phyloP scores from a whole-genome alignment of 2,888 invertebrate genomes.

The Eristalis tenax region DNA sequence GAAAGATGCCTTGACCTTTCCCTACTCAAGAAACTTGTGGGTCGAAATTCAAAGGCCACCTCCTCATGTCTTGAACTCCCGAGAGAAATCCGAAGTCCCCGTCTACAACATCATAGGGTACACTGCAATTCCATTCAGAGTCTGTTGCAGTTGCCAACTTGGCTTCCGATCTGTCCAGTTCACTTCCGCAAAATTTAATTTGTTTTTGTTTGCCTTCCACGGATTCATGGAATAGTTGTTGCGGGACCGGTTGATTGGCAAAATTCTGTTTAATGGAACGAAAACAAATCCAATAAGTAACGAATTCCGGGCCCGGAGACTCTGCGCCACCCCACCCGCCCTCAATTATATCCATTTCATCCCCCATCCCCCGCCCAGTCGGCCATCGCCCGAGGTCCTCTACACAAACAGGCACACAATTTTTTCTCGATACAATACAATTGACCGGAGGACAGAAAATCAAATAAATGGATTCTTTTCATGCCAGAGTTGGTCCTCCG shows the following conservation, averaged over 20 bases:
- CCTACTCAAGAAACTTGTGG: too few relatives aligned
- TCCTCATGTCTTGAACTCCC: too few relatives aligned
- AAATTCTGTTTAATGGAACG: slow-evolving; percentile 42
- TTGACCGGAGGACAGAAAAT: slow-evolving; percentile 6
- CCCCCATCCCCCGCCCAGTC: neutral
- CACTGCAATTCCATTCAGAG: neutral
- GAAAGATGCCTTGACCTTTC: too few relatives aligned
- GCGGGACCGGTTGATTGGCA: slow-evolving; percentile 28
- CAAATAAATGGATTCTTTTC: slow-evolving; percentile 1
- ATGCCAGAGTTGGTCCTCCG: neutral
- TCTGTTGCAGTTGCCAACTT: neutral
- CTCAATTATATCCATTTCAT: neutral
- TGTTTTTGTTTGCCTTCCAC: neutral
- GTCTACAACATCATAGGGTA: neutral
- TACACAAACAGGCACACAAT: slow-evolving; percentile 7
- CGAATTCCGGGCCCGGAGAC: slow-evolving; percentile 18
- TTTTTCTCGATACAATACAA: slow-evolving; percentile 20
- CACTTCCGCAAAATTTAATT: slow-evolving; percentile 24
- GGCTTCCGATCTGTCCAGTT: neutral
- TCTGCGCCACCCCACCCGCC: neutral
- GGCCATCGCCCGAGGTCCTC: neutral
- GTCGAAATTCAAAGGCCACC: too few relatives aligned
- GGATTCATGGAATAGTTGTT: slow-evolving; percentile 27
- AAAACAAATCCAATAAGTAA: slow-evolving; percentile 31
- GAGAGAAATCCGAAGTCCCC: too few relatives aligned